phyloP scores from a whole-genome alignment of 2,888 invertebrate species.

The Homarus gammarus region DNA sequence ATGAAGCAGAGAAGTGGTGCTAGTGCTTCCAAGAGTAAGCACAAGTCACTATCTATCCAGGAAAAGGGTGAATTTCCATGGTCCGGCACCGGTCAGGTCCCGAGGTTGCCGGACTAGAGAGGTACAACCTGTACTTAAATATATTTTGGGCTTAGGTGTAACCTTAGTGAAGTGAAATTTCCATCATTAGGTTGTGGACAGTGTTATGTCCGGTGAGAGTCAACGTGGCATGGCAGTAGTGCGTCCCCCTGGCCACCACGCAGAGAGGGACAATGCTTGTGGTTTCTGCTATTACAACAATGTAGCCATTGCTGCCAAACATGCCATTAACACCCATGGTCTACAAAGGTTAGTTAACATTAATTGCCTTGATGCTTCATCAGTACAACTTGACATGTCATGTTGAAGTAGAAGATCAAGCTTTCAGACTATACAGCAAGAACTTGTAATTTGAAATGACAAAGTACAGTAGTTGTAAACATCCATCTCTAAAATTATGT shows the following conservation, averaged over 20 bases:
- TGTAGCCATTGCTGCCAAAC: slow-evolving; percentile 89
- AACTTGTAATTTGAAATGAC: background rate
- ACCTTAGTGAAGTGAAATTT: background rate
- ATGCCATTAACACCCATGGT: slow-evolving; percentile 84
- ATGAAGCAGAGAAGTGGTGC: too few relatives aligned
- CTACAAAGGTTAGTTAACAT: slow-evolving; percentile 79
- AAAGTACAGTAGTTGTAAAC: too few relatives aligned
- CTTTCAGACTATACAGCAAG: background rate
- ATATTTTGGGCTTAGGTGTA: too few relatives aligned
- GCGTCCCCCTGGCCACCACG: slow-evolving; percentile 95
- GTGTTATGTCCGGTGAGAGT: slow-evolving; percentile 86
- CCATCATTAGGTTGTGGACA: slow-evolving; percentile 83
- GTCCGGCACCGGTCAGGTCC: too few relatives aligned
- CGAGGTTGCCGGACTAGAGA: too few relatives aligned
- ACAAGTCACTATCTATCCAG: too few relatives aligned
- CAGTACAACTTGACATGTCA: too few relatives aligned
- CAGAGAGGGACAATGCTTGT: slow-evolving; percentile 86
- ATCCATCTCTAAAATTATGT: too few relatives aligned
- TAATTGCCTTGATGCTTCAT: background rate
- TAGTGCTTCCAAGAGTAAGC: too few relatives aligned
- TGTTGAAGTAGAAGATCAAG: background rate
- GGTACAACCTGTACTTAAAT: too few relatives aligned
- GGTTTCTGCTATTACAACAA: slow-evolving; percentile 96
- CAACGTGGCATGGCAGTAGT: slow-evolving; percentile 90
- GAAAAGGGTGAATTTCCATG: too few relatives aligned